Evolutionary conservation across 1,140 invertebrate genomes (phyloP), one percentile per base, ranked within the genome.

Genomic region (Octopus sinensis): DNA sequence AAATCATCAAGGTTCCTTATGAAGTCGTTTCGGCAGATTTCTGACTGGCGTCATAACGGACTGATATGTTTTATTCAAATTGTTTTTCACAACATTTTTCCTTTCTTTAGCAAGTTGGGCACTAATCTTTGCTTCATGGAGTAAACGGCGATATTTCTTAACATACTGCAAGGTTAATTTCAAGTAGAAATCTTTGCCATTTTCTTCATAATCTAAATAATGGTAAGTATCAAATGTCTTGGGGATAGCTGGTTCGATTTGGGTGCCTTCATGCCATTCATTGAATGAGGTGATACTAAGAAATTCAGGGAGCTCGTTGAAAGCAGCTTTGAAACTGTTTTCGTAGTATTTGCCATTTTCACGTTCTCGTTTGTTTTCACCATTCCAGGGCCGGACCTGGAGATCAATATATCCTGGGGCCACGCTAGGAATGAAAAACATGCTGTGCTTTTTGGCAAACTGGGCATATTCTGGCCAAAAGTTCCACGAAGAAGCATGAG

Each of bases 241-340:
- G 30, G 89, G 86, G 30, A 90, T 81, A 4, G 92, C 91, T 77
- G 90, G 86, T 84, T 92, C 92, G 80, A 92, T 91, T 84, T 92
- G 92, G 13, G 92, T 92, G 7, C 92, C 92, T 87, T 92, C 92
- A 81, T 92, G 92, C 92, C 92, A 92, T 84, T 92, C 92, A 85
- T 92, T 92, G 84, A 92, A 92, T 7, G 91, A 92, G 12, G 92
- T 92, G 17, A 92, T 91, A 23, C 90, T 91, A 52, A 92, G 81
- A 53, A 91, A 84, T 62, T 82, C 78, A 53, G 91, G 88, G 7
- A 85, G 79, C 53, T 87, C 79, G 10, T 84, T 83, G 53, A 91
- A 62, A 5, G 91, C 92, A 80, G 86, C 85, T 76, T 88, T 83
- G 77, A 92, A 91, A 7, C 88, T 84, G 30, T 85, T 79, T 76